Conservation (phyloP, 2,797 vertebrate genomes). For the Eulemur rubriventer region DNA sequence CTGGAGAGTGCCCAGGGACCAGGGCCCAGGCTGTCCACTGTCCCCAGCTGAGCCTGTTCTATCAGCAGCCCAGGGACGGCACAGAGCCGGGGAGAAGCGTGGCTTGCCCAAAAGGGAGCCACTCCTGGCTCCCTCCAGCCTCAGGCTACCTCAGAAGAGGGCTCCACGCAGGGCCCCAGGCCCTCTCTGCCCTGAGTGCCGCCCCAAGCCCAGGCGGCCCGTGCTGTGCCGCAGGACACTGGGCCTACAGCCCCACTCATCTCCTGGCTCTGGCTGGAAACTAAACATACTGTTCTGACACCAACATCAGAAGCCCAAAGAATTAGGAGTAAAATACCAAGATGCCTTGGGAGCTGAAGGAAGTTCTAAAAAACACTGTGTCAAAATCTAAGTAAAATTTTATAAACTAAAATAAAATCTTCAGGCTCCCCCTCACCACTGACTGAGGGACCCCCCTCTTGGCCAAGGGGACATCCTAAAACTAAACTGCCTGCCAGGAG, state of each 20-base stretch:
- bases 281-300: neutral
- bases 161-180: neutral
- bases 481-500: too few species aligned
- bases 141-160: neutral
- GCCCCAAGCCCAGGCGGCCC: neutral
- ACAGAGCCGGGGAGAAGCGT: constrained; percentile 75
- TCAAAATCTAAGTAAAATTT: neutral
- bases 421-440: too few species aligned
- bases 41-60: constrained; percentile 89
- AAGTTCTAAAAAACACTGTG: neutral
- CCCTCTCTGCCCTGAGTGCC: neutral
- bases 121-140: neutral
- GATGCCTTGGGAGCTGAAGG: neutral
- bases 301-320: neutral
- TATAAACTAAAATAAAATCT: too few species aligned
- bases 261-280: neutral
- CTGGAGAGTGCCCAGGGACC: neutral
- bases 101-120: neutral
- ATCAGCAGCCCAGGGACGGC: constrained; percentile 88
- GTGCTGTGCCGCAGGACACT: neutral
- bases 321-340: neutral
- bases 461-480: too few species aligned
- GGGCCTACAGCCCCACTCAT: neutral
- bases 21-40: constrained; percentile 66
- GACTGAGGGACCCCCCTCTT: too few species aligned